Conservation (phyloP, 2,113 vertebrate genomes). For the human (Homo sapiens) region GRCh38 chr13:76705501-76706000, state of each 20-base stretch:
- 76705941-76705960: background rate
- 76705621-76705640: background rate
- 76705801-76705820: background rate
- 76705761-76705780: background rate
- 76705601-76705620: background rate
- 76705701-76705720: background rate
- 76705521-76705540: background rate
- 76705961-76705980: background rate
- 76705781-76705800: background rate
- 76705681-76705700: background rate
- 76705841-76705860: background rate
- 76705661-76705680: background rate
- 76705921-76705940: background rate
- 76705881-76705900: background rate
- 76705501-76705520: background rate
- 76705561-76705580: background rate
- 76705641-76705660: background rate
- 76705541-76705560: background rate
- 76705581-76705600: background rate
- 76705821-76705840: background rate
- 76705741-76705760: background rate
- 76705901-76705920: background rate
- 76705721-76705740: background rate
- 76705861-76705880: background rate
- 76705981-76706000: background rate